phyloP scores from a whole-genome alignment of 1,140 invertebrate species.

The Conus ventricosus region DNA sequence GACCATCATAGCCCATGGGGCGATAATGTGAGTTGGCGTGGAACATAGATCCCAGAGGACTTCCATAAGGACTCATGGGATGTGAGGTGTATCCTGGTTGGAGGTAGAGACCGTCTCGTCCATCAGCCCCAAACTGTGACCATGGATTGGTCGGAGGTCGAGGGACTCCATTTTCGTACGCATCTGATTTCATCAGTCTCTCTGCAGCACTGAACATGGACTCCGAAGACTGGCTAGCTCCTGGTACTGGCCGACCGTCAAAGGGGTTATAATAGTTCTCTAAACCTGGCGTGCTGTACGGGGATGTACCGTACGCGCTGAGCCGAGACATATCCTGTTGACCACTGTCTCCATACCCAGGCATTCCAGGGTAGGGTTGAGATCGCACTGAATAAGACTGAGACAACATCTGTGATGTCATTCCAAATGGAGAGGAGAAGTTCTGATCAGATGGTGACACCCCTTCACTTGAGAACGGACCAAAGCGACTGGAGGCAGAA shows the following conservation, averaged over 20 bases:
- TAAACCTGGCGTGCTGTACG: conserved; percentile 18
- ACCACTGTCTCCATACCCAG: conserved; percentile 21
- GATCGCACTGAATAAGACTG: conserved; percentile 33
- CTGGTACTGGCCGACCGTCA: conserved; percentile 21
- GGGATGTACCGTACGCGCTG: conserved; percentile 14
- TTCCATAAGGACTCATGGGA: conserved; percentile 14
- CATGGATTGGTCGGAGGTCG: conserved; percentile 21
- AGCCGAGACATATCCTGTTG: conserved; percentile 29
- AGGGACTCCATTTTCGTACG: conserved; percentile 26
- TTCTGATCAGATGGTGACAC: conserved; percentile 22
- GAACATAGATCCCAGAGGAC: conserved; percentile 19
- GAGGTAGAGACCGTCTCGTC: conserved; percentile 30
- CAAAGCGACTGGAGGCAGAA: conserved; percentile 25
- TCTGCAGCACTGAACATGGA: conserved; percentile 23
- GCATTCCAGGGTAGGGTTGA: conserved; percentile 23
- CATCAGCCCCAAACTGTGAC: conserved; percentile 32
- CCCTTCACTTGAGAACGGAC: conserved; percentile 24
- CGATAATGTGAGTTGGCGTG: conserved; percentile 33
- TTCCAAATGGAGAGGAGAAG: conserved; percentile 28
- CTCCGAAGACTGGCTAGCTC: conserved; percentile 21
- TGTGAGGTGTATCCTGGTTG: conserved; percentile 1
- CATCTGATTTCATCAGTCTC: conserved; percentile 23
- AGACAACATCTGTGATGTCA: conserved; percentile 23
- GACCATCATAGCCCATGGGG: conserved; percentile 22
- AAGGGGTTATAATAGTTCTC: conserved; percentile 34